Percentiles rank a stretch among this genome's conserved stretches.
Conservation (phyloP, 2,888 invertebrate genomes). For the Mechanitis messenoides region DNA sequence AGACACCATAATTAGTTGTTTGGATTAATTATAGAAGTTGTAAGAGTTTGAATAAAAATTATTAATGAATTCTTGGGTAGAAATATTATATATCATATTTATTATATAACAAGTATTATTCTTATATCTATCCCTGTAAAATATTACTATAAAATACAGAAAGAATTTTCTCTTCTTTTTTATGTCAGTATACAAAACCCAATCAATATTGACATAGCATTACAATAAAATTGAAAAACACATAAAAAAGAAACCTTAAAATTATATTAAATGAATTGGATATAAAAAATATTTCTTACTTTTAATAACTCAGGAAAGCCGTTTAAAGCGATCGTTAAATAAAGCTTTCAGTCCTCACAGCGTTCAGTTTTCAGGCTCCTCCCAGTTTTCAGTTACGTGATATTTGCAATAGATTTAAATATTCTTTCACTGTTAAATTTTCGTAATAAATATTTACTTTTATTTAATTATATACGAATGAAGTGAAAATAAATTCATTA, state of each 20-base stretch:
- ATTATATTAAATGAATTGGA: constrained; percentile 35
- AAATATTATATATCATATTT: no score
- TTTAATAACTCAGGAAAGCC: constrained; percentile 26
- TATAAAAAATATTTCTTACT: constrained; percentile 31
- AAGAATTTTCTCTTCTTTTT: no score
- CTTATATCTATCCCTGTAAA: no score
- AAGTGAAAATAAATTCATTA: constrained; percentile 1
- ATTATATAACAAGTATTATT: no score
- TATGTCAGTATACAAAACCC: no score
- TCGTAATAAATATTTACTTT: not conserved
- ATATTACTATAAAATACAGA: no score
- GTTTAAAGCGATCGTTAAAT: constrained; percentile 11
- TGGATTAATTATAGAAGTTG: constrained; percentile 45
- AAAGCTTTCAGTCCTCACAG: constrained; percentile 27
- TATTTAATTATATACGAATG: no score
- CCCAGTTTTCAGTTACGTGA: no score
- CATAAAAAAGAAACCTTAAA: constrained; percentile 27
- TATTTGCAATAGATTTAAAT: constrained; percentile 25
- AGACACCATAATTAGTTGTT: constrained; percentile 52
- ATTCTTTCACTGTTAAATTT: constrained; percentile 13
- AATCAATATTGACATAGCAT: constrained; percentile 4
- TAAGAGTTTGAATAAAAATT: no score
- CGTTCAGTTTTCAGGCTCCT: no score
- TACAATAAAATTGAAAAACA: not conserved
- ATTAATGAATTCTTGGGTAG: no score